Evolutionary conservation across 2,797 vertebrate species (phyloP).

Genomic region (Lepus oiostolus): DNA sequence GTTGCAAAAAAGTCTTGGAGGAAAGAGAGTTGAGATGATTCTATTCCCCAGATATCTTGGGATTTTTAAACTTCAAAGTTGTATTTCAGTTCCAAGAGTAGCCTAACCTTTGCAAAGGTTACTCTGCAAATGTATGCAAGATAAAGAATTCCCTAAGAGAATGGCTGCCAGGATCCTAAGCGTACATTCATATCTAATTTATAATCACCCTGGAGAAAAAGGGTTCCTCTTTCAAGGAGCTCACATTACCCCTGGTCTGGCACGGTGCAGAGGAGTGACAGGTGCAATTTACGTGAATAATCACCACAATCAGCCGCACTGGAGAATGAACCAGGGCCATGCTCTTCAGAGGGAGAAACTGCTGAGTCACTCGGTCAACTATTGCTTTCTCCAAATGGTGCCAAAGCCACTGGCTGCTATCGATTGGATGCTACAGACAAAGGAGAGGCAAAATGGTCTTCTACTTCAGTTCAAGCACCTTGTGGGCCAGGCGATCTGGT

Average conservation of each 20-base stretch:
- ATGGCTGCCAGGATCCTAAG: conserved; percentile 73
- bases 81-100: conserved; percentile 67
- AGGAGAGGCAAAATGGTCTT: not conserved
- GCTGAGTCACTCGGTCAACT: conserved; percentile 38
- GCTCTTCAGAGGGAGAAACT: conserved; percentile 29
- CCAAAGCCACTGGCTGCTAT: not conserved
- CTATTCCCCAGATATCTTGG: conserved; percentile 56
- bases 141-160: conserved; percentile 74
- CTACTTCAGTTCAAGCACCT: not conserved
- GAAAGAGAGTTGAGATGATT: conserved; percentile 44
- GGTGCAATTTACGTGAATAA: conserved; percentile 80
- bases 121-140: conserved; percentile 69
- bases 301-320: conserved; percentile 60
- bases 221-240: conserved; percentile 78
- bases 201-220: conserved; percentile 74
- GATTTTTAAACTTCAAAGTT: conserved; percentile 68
- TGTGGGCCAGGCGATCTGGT: not conserved
- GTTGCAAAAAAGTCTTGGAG: not conserved
- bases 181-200: conserved; percentile 79
- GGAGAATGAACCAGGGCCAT: conserved; percentile 36
- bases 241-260: conserved; percentile 72
- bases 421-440: not conserved
- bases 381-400: not conserved
- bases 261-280: conserved; percentile 73
- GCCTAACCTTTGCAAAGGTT: conserved; percentile 72